A percentile compares a stretch with the other conserved stretches of the same genome.
phyloP scores from a whole-genome alignment of 2,888 invertebrate species.

The Plebejus anna region DNA sequence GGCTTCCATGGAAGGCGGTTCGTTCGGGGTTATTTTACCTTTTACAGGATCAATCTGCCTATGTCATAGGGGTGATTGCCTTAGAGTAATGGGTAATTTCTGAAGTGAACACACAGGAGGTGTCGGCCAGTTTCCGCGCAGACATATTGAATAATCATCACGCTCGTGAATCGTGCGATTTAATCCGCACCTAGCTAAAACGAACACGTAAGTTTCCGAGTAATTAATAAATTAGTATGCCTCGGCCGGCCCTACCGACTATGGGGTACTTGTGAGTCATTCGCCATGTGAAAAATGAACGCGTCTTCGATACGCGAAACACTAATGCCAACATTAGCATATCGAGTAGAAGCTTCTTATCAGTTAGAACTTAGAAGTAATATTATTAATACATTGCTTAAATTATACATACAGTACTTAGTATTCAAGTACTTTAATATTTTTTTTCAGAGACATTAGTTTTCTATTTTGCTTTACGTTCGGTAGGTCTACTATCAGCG shows the following conservation, averaged over 20 bases:
- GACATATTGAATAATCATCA: constrained; percentile 38
- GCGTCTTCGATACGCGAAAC: constrained; percentile 18
- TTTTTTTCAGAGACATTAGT: background rate
- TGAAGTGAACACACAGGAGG: constrained; percentile 6
- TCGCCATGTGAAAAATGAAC: constrained; percentile 30
- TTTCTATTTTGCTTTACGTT: no score
- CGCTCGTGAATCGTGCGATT: constrained; percentile 42
- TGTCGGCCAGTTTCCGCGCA: constrained; percentile 36
- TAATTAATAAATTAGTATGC: constrained; percentile 41
- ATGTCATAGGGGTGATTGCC: background rate
- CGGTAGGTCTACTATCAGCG: no score
- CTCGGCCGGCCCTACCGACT: constrained; percentile 36
- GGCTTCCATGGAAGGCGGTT: constrained; percentile 32
- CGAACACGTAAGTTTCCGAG: constrained; percentile 39
- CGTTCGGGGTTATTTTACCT: background rate
- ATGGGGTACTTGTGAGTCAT: constrained; percentile 34
- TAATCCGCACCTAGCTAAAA: constrained; percentile 30
- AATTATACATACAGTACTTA: background rate
- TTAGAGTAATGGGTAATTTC: background rate
- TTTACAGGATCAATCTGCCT: background rate
- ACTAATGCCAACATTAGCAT: constrained; percentile 22
- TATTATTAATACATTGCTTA: background rate
- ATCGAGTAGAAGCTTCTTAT: background rate
- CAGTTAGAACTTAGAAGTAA: background rate
- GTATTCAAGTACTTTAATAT: background rate